Evolutionary conservation across 2,113 vertebrate species (phyloP), one percentile per base, ranked within the genome.

Genomic region (Melanostigma gelatinosum): DNA sequence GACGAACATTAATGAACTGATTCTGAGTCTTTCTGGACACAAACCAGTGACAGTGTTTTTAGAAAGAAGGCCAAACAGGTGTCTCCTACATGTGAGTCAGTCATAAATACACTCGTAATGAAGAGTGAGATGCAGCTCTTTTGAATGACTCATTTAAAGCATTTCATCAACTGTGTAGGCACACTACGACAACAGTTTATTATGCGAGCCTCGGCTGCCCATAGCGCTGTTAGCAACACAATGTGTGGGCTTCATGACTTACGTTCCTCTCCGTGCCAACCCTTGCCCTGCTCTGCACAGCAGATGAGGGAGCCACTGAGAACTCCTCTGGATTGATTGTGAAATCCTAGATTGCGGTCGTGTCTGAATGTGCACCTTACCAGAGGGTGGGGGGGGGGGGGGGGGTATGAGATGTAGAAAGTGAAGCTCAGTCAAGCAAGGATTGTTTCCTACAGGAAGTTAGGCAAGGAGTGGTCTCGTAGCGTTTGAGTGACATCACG

Each of bases 391-490:
- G 40, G 73, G 64, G n/a, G 20, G 68, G 57, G 12, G 50, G 50
- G 22, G 8, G 52, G 52, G 10, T 12, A 6, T 1, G 54, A 55
- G 20, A 57, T 55, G 34, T 7, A 50, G 57, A 50, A 72, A 75
- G 85, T 85, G 87, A 80, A 77, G 73, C 77, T 84, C 79, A 66
- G 60, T 64, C 91, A 93, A 90, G 89, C 81, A 79, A 72, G 84
- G 89, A 93, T 93, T 94, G 92, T 96, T 95, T 89, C 79, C 74
- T 83, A 94, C 94, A 95, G 95, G 94, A 95, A 93, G 94, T 90
- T 70, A 61, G 86, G 88, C 80, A 94, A 94, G 95, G 95, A 95
- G 95, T 89, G 94, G 94, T 90, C 87, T 89, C 80, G 84, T 75
- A 89, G 88, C 75, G 48, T 87, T 79, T 75, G 27, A 80, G 88